Evolutionary conservation across 2,113 vertebrate genomes (phyloP), one percentile per base, ranked within the genome.

Genomic region (Zosterops japonicus): DNA sequence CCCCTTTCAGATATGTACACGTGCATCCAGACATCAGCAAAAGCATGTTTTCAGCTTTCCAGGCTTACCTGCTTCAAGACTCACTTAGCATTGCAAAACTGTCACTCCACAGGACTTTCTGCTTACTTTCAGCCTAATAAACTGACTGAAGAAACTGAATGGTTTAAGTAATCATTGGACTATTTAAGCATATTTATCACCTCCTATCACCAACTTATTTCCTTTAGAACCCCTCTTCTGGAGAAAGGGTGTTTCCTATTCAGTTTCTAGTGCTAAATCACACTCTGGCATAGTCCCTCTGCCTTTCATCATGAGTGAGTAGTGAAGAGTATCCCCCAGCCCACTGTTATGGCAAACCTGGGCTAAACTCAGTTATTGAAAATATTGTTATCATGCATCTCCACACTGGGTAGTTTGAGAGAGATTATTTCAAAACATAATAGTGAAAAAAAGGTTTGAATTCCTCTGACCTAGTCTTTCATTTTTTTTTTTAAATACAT

Each of bases 11-110:
- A 25, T 52, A 63, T 1, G 1, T n/a, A 52, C 7, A 63, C 36
- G 52, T 20, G 19, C 23, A 60, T 9, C 9, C 27, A 67, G 36
- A 69, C 15, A 83, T 33, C 33, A 87, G 42, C 13, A 44, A 61
- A 53, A 71, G 8, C 0, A 0, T 31, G 0, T 42, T 78, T 90
- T 59, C 64, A 81, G 52, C 23, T 70, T 77, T 72, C 50, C 1
- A 1, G 35, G 44, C 0, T 0, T 12, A 39, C 6, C 33, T 28
- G 29, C 33, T 55, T 36, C 6, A 10, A 21, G 23, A 47, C 2
- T 1, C 39, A 35, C 16, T 61, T 19, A 5, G 16, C n/a, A 33
- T 0, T 36, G 15, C 46, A n/a, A 33, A 55, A 57, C 63, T 81
- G 52, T 5, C 27, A 63, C 39, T 83, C 35, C 42, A 55, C 16